A percentile compares a stretch with the other conserved stretches of the same genome.
Conservation (phyloP, 35 echinoderm and acorn worm species). For the Eucidaris tribuloides region DNA sequence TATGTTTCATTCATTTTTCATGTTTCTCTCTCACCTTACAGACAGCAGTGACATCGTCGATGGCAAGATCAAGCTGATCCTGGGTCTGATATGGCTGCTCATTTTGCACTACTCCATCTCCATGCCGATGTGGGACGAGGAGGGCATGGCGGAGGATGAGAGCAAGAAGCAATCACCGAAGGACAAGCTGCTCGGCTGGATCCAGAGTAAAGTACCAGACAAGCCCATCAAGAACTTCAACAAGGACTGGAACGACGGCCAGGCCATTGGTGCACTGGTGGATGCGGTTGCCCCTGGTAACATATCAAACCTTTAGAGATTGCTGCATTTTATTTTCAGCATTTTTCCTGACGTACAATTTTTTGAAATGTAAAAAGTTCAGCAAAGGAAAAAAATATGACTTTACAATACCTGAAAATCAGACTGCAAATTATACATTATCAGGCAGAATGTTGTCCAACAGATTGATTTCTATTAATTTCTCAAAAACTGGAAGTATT, state of each 20-base stretch:
- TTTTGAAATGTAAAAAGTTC: too few relatives aligned
- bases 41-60: conserved; percentile 94
- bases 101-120: conserved; percentile 99
- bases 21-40: too few relatives aligned
- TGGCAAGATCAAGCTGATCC: conserved; percentile 91
- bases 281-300: conserved; percentile 93
- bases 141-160: conserved; percentile 53
- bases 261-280: conserved; percentile 94
- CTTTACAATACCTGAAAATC: too few relatives aligned
- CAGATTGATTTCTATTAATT: too few relatives aligned
- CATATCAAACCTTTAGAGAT: too few relatives aligned
- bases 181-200: conserved; percentile 94
- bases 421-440: too few relatives aligned
- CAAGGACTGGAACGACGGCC: conserved; percentile 90
- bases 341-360: too few relatives aligned
- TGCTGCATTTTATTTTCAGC: too few relatives aligned
- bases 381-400: too few relatives aligned
- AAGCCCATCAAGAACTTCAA: conserved; percentile 95
- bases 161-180: conserved; percentile 71
- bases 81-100: conserved; percentile 98
- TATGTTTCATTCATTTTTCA: too few relatives aligned
- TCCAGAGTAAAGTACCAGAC: conserved; percentile 95
- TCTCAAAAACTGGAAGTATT: too few relatives aligned
- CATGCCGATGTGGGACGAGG: conserved; percentile 99
- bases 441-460: too few relatives aligned